A percentile compares a stretch with the other conserved stretches of the same genome.
phyloP scores from a whole-genome alignment of 2,888 invertebrate species.

The Beris chalybata region DNA sequence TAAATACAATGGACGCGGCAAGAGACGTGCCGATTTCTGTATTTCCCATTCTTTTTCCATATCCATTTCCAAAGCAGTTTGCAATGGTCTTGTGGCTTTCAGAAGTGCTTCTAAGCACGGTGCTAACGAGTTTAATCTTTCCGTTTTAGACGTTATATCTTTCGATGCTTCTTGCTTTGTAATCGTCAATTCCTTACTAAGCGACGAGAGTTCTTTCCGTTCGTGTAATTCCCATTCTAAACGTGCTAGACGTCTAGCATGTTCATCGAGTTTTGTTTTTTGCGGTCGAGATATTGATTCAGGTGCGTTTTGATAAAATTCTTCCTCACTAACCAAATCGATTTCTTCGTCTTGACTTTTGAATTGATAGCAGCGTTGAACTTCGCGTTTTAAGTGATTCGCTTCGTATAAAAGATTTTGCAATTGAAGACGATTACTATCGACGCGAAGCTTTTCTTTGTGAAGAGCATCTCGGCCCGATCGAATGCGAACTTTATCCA shows the following conservation, averaged over 20 bases:
- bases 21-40: constrained; percentile 70
- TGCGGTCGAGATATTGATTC: constrained; percentile 67
- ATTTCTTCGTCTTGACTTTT: constrained; percentile 95
- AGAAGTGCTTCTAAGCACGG: constrained; percentile 75
- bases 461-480: constrained; percentile 78
- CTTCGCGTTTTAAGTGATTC: constrained; percentile 90
- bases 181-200: constrained; percentile 73
- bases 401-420: constrained; percentile 95
- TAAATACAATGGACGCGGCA: constrained; percentile 83
- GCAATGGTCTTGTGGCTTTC: constrained; percentile 83
- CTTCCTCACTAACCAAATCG: constrained; percentile 79
- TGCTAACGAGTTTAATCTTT: constrained; percentile 76
- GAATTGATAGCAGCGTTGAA: constrained; percentile 91
- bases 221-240: constrained; percentile 91
- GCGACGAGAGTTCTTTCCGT: constrained; percentile 76
- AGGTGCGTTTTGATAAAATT: constrained; percentile 82
- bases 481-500: constrained; percentile 86
- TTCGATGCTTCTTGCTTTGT: constrained; percentile 76
- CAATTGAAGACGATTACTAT: constrained; percentile 84
- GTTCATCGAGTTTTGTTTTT: constrained; percentile 68
- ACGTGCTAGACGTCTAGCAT: constrained; percentile 80
- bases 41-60: constrained; percentile 79
- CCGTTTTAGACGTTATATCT: constrained; percentile 74
- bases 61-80: constrained; percentile 81
- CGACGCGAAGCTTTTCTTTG: constrained; percentile 84